Conservation (phyloP, 1,140 invertebrate species). For the Megathymus violae region DNA sequence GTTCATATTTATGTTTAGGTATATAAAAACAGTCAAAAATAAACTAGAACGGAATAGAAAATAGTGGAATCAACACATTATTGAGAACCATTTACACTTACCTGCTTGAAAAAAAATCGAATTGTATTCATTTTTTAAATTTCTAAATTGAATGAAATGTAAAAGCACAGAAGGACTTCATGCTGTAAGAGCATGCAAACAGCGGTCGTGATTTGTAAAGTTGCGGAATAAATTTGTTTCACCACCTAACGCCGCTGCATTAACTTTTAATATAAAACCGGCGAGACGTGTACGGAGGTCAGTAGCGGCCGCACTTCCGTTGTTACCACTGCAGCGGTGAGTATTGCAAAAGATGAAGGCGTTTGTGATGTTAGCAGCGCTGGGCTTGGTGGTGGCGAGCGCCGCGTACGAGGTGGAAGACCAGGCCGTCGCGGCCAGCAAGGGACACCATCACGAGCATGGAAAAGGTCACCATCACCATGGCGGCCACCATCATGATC, state of each 20-base stretch:
- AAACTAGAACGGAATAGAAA: no score
- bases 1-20: no score
- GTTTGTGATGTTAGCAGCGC: conserved; percentile 54
- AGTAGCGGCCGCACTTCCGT: conserved; percentile 77
- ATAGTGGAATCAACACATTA: no score
- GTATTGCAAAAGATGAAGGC: conserved; percentile 54
- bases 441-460: conserved; percentile 69
- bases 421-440: conserved; percentile 77
- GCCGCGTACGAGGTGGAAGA: conserved; percentile 58
- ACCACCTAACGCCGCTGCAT: conserved; percentile 47
- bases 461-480: conserved; percentile 84
- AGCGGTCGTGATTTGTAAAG: conserved; percentile 4
- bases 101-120: no score
- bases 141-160: no score
- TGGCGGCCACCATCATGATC: conserved; percentile 79
- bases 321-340: conserved; percentile 45
- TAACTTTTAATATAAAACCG: conserved; percentile 71
- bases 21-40: no score
- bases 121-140: no score
- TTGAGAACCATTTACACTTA: no score
- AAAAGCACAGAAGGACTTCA: no score
- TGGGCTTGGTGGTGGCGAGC: conserved; percentile 57
- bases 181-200: no score
- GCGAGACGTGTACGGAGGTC: conserved; percentile 62
- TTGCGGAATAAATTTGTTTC: conserved; percentile 73